Percentiles rank a stretch among this genome's conserved stretches.
Evolutionary conservation across 2,113 vertebrate genomes (phyloP).

Genomic region (Peromyscus polionotus): DNA sequence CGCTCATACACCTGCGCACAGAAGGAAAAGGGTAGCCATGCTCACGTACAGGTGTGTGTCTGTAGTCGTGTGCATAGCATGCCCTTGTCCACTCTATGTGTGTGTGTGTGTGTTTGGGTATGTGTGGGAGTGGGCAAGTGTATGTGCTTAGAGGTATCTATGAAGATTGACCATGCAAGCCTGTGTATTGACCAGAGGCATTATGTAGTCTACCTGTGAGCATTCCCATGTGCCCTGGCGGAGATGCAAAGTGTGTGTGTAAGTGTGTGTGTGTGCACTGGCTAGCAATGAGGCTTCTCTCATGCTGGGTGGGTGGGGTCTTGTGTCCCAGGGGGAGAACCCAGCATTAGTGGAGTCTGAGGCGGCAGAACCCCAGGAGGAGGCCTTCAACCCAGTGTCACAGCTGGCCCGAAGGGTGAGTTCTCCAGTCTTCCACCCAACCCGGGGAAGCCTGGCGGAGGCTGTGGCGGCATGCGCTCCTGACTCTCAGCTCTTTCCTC

Average conservation of each 20-base stretch:
- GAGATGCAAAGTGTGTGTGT: neutral
- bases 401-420: conserved; percentile 89
- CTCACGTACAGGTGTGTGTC: neutral
- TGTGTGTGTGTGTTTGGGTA: neutral
- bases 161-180: neutral
- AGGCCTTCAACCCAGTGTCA: conserved; percentile 84
- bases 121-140: neutral
- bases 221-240: neutral
- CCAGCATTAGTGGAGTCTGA: conserved; percentile 84
- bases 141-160: neutral
- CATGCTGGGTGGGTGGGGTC: neutral
- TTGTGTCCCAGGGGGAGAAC: conserved; percentile 83
- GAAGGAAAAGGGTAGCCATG: neutral
- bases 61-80: neutral
- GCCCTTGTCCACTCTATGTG: neutral
- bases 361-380: conserved; percentile 74
- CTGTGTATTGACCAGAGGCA: neutral
- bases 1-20: neutral
- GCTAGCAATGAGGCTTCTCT: conserved; percentile 23
- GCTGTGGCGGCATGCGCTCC: neutral
- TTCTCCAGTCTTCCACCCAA: neutral
- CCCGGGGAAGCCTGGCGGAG: neutral
- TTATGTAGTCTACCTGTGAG: neutral
- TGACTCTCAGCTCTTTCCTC: conserved; percentile 41
- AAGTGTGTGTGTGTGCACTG: neutral